Conservation (phyloP, 1,140 invertebrate species). For the Drosophila nigrodunni region DNA sequence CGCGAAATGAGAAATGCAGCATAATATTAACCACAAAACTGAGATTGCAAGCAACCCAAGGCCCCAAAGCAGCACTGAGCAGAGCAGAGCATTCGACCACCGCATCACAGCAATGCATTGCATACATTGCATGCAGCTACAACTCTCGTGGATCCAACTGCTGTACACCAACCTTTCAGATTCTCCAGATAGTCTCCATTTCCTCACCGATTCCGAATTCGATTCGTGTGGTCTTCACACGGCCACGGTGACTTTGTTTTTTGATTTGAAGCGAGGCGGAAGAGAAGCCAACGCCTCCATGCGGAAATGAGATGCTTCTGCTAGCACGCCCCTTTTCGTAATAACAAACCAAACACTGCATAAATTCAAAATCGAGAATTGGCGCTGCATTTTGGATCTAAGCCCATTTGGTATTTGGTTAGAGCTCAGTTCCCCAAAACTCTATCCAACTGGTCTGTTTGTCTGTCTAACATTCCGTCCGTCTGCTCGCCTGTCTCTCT, state of each 20-base stretch:
- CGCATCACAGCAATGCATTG: constrained; percentile 33
- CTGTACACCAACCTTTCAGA: constrained; percentile 16
- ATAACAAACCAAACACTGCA: constrained; percentile 82
- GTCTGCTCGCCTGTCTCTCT: constrained; percentile 11
- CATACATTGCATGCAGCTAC: constrained; percentile 42
- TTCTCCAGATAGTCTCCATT: background rate
- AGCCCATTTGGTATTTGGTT: constrained; percentile 77
- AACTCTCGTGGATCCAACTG: background rate
- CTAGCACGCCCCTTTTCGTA: constrained; percentile 41
- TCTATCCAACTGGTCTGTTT: constrained; percentile 25
- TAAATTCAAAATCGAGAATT: constrained; percentile 75
- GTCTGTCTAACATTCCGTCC: constrained; percentile 38
- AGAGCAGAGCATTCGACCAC: constrained; percentile 13
- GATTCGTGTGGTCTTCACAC: constrained; percentile 69
- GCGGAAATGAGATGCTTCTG: constrained; percentile 66
- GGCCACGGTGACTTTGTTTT: constrained; percentile 71
- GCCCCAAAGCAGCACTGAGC: background rate
- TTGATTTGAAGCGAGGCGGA: constrained; percentile 39
- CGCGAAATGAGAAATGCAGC: constrained; percentile 82
- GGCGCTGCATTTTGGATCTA: constrained; percentile 58
- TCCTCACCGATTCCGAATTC: constrained; percentile 17
- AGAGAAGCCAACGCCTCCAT: constrained; percentile 14
- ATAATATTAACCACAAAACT: constrained; percentile 82
- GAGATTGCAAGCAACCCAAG: constrained; percentile 65
- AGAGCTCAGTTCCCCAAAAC: constrained; percentile 49